Conservation (phyloP, 2,888 invertebrate species). For the Drosophila pegasa region DNA sequence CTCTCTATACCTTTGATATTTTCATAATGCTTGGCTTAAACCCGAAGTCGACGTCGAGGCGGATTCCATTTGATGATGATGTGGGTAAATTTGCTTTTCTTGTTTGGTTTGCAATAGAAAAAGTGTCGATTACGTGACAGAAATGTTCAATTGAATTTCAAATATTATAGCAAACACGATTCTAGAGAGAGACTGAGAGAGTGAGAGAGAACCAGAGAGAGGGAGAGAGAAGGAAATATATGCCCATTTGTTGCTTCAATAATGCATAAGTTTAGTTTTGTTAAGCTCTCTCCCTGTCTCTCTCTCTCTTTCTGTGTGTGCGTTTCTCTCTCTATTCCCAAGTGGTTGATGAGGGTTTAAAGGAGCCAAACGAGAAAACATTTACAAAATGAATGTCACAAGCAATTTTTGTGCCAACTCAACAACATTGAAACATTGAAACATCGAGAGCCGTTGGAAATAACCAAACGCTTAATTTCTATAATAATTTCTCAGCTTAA, state of each 20-base stretch:
- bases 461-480: constrained; percentile 2
- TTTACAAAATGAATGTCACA: constrained; percentile 70
- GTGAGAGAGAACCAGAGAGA: not conserved
- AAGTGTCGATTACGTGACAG: constrained; percentile 78
- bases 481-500: constrained; percentile 11
- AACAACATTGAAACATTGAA: constrained; percentile 8
- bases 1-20: constrained; percentile 57
- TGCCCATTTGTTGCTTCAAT: constrained; percentile 76
- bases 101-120: constrained; percentile 65
- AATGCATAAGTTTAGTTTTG: constrained; percentile 58
- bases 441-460: constrained; percentile 16
- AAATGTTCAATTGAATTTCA: constrained; percentile 79
- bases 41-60: constrained; percentile 5
- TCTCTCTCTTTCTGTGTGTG: not conserved
- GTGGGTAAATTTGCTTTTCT: constrained; percentile 67
- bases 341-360: constrained; percentile 64
- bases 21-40: constrained; percentile 44
- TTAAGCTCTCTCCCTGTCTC: constrained; percentile 9
- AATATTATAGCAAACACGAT: constrained; percentile 61
- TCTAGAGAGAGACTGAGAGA: constrained; percentile 19
- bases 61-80: constrained; percentile 44
- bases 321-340: constrained; percentile 44
- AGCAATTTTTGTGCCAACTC: constrained; percentile 47
- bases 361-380: constrained; percentile 35
- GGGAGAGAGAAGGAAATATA: not conserved